Evolutionary conservation across 2,888 invertebrate species (phyloP).

Genomic region (Cantharis rufa): DNA sequence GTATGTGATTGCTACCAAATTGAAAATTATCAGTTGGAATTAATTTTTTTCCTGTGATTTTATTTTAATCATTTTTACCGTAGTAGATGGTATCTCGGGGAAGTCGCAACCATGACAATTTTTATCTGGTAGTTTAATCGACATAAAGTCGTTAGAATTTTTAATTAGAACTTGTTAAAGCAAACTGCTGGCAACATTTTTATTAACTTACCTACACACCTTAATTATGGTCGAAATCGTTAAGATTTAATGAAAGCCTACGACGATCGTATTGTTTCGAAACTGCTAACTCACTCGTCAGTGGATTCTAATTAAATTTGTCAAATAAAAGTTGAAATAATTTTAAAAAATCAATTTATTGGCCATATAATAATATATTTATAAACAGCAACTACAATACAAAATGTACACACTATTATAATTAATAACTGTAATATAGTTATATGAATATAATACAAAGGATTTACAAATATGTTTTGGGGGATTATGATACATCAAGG

Average conservation of each 20-base stretch:
- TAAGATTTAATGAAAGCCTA: background rate
- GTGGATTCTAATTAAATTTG: background rate
- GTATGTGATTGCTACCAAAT: background rate
- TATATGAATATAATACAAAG: slow-evolving; percentile 59
- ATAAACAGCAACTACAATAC: slow-evolving; percentile 75
- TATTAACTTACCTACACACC: background rate
- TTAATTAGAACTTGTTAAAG: slow-evolving; percentile 1
- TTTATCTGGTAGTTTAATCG: background rate
- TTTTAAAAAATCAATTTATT: slow-evolving; percentile 70
- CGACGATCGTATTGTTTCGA: background rate
- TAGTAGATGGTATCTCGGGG: background rate
- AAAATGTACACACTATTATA: slow-evolving; percentile 72
- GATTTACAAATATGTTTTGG: slow-evolving; percentile 51
- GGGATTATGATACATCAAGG: slow-evolving; percentile 51
- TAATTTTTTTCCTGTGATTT: background rate
- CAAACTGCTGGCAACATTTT: background rate
- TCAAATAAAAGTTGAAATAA: slow-evolving; percentile 51
- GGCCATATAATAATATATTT: slow-evolving; percentile 75
- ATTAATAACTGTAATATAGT: slow-evolving; percentile 62
- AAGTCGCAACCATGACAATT: background rate
- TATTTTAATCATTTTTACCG: background rate
- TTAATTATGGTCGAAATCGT: background rate
- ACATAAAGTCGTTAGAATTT: background rate
- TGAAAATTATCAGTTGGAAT: background rate
- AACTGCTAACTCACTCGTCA: background rate